Base-by-base conservation (phyloP, 2,797 vertebrate genomes). In the Hypotaenidia okinawae region DNA sequence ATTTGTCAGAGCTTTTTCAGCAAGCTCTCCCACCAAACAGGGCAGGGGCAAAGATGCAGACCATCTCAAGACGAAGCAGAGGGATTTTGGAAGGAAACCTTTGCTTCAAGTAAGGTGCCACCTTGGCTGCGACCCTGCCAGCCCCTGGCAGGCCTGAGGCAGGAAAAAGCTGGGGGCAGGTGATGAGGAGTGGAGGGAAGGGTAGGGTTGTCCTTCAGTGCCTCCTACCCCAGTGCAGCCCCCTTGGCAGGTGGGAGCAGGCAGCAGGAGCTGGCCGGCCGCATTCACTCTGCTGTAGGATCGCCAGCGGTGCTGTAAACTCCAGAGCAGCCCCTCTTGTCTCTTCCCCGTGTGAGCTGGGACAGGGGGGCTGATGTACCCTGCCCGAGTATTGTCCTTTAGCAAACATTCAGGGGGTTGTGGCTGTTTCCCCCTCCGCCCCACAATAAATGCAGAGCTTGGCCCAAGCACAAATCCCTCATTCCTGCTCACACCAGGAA, bases 51-150 rank as follows among this genome's bases (percentile, higher is more conserved):
- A 52, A 63, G 64, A 7, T 4, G 32, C 30, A 80, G 57, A 45
- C 2, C 6, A 3, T 6, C 2, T 4, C 7, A 39, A 6, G 81
- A 18, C 39, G 24, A 1, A 4, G 43, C 9, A 10, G 39, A 55
- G 61, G 59, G 49, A n/a, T 64, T 62, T 61, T 61, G 3, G 41
- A 45, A 51, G 63, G 49, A 89, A 32, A 55, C 55, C 45, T 84
- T 55, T 37, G 30, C 9, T 0, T 25, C 32, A 57, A 58, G 18
- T 6, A 37, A 52, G 68, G 23, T 69, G 59, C 22, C 43, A 59
- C 27, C 74, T 45, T 47, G 64, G 43, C 57, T 89, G 67, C 55
- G 24, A 15, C 0, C 0, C 2, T 14, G 5, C 32, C 61, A 57
- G 75, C 45, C 52, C 28, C 16, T 49, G 39, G 72, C 61, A 49